Base-by-base conservation (phyloP, 2,888 invertebrate genomes). In the Chrysina gloriosa region DNA sequence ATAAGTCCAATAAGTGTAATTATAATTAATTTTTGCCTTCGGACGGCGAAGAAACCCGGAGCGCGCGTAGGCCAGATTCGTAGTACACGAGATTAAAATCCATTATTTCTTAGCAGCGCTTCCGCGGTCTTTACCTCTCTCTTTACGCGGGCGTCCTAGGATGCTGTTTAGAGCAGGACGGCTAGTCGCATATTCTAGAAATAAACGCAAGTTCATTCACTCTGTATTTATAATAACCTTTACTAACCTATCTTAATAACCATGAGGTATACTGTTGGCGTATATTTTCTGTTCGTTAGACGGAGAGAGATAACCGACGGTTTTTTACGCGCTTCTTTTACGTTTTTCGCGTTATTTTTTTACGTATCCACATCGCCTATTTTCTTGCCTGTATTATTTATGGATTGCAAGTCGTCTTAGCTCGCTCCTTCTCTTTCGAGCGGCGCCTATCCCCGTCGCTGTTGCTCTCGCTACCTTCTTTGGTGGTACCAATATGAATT, bases 191-290 rank as follows among this genome's bases (percentile, higher is more conserved):
- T 47, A 39, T 23, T 27, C 67, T 47, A 58, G 47, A 63, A 63
- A 63, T 61, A 34, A 66, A 45, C 42, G 31, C 66, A 56, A 80
- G 81, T 81, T 81, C 81, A 80, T 81, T 81, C 81, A 81, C 81
- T 77, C 76, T 79, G 78, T 79, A 79, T 81, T 81, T 81, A 81
- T 81, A 79, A 77, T 80, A 81, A 80, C 80, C 81, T 81, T 79
- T 45, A 79, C 78, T 80, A 80, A 80, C 80, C 80, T 81, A 80
- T 78, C 79, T 78, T 79, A 80, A 81, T 78, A 76, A 73, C 73
- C 71, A 74, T 74, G 42, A 61, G 66, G 66, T 66, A 47, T 66
- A 66, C 27, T 47, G 39, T 56, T n/a, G n/a, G 58, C 29, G 47
- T 39, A 52, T 29, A 58, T 61, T 58, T 47, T 25, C 36, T 14